Evolutionary conservation across 2,888 invertebrate species (phyloP).

Genomic region (Acanthosepion pharaonis): DNA sequence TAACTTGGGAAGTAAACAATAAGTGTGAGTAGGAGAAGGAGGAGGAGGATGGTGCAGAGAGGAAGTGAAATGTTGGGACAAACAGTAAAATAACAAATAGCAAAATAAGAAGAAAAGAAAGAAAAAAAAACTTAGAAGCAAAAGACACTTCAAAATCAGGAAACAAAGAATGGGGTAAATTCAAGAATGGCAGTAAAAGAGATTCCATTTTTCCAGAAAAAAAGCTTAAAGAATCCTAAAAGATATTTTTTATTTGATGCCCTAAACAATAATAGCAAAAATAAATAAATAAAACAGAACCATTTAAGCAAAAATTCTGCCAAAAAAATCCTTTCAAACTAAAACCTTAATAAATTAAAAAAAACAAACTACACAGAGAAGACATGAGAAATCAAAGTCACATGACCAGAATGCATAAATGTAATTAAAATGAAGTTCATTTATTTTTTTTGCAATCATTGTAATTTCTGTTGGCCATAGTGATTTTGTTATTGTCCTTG

Average conservation of each 20-base stretch:
- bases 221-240: background rate
- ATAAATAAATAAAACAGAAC: background rate
- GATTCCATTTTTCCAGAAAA: background rate
- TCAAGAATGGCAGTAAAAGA: background rate
- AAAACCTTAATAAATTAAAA: background rate
- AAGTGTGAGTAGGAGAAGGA: background rate
- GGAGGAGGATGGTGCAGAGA: background rate
- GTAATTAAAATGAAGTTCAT: slow-evolving; percentile 33
- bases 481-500: background rate
- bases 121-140: background rate
- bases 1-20: background rate
- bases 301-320: background rate
- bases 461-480: background rate
- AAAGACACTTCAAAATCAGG: background rate
- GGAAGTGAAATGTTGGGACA: background rate
- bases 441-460: slow-evolving; percentile 22
- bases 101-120: background rate
- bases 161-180: slow-evolving; percentile 6
- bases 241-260: background rate
- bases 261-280: background rate
- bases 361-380: background rate
- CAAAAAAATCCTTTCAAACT: background rate
- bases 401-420: background rate
- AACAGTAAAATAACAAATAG: background rate
- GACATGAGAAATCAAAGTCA: background rate